Base-by-base conservation (phyloP, 1,140 invertebrate genomes). In the Drosophila oshimai region DNA sequence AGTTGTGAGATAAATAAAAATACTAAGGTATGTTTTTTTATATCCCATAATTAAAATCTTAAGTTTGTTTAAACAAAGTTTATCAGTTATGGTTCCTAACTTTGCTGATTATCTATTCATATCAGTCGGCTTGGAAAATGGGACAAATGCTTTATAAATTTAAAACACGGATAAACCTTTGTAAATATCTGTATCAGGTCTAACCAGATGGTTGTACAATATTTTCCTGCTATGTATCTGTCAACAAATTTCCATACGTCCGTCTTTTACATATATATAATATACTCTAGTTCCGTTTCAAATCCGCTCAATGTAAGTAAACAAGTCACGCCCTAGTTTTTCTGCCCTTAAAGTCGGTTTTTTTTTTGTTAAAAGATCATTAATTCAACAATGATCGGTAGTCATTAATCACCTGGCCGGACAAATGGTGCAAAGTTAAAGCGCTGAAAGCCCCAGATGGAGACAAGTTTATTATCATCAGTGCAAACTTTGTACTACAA, bases 381-480 rank as follows among this genome's bases (percentile, higher is more conserved):
- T 65, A 64, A 65, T 65, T 50, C 41, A 9, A 4, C 6, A n/a
- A 2, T 7, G 10, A 41, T 15, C 26, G 2, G 2, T 0, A 3
- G 10, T 24, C 42, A 64, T 65, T 65, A 65, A 65, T 65, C 61
- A 62, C 5, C 10, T 13, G 2, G 0, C 17, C 13, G 13, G 46
- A 54, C 33, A 55, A 60, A 41, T 62, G 24, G 37, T 20, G 31
- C 50, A 62, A 41, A 65, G 28, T 18, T 22, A 7, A 20, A 26
- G 42, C 12, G 58, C 61, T 65, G 60, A 65, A 65, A 65, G 41
- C 18, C 18, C 6, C 61, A 18, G 58, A 18, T 64, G 13, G 15
- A 37, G 42, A 50, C 62, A 65, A 28, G 33, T 45, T 61, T 18
- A 61, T 61, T 46, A 65, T 65, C 47, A 36, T n/a, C n/a, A n/a